Conservation (phyloP, 2,113 vertebrate species). For the Muntiacus muntjak region DNA sequence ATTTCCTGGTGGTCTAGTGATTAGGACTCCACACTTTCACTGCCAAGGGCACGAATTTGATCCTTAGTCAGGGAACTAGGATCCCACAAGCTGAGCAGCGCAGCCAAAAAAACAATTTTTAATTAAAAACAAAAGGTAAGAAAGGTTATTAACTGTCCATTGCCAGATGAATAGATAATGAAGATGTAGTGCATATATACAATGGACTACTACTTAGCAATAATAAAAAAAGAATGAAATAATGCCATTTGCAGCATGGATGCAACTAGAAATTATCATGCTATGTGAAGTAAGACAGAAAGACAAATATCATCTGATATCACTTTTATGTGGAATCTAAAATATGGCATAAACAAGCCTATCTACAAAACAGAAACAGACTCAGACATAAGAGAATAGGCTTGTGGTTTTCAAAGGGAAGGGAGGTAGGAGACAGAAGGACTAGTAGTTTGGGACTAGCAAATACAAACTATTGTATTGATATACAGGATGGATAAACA, state of each 20-base stretch:
- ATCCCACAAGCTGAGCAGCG: neutral
- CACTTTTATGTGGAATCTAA: neutral
- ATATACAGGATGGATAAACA: neutral
- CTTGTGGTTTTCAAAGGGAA: neutral
- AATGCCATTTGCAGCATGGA: neutral
- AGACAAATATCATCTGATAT: neutral
- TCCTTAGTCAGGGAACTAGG: neutral
- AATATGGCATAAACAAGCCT: neutral
- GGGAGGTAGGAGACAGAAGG: neutral
- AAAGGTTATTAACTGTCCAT: neutral
- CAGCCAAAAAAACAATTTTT: neutral
- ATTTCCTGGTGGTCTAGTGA: neutral
- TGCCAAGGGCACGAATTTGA: neutral
- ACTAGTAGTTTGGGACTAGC: neutral
- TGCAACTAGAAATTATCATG: neutral
- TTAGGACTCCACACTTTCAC: neutral
- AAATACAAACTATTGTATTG: neutral
- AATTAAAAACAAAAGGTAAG: neutral
- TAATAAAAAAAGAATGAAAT: neutral
- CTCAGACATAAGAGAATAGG: neutral
- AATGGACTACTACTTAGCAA: neutral
- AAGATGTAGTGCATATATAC: neutral
- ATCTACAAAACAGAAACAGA: neutral
- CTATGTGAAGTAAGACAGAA: neutral
- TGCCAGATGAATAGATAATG: neutral